phyloP scores from a whole-genome alignment of 2,888 invertebrate genomes.

The Drosophila flavopinicola region DNA sequence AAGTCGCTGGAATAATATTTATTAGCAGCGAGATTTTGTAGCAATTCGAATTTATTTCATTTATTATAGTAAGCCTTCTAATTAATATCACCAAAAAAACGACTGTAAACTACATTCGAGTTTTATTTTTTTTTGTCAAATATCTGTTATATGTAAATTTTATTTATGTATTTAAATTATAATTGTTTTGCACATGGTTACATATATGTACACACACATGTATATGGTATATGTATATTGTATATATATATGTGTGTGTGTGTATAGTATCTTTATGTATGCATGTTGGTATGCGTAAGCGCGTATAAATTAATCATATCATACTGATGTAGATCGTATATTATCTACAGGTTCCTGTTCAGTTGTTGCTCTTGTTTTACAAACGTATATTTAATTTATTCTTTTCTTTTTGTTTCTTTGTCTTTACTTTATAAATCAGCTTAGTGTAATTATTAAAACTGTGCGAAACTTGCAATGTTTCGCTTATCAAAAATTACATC shows the following conservation, averaged over 20 bases:
- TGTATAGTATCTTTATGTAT: conserved; percentile 48
- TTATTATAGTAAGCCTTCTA: not conserved
- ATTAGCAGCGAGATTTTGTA: no score
- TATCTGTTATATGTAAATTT: conserved; percentile 59
- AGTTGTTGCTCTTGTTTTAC: conserved; percentile 59
- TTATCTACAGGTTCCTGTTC: conserved; percentile 72
- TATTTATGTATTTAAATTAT: conserved; percentile 54
- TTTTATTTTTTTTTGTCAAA: conserved; percentile 47
- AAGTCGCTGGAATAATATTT: no score
- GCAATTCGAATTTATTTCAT: no score
- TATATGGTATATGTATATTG: conserved; percentile 41
- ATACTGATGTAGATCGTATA: conserved; percentile 67
- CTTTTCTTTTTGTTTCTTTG: conserved; percentile 34
- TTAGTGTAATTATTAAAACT: conserved; percentile 64
- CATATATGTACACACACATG: conserved; percentile 53
- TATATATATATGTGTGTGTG: conserved; percentile 17
- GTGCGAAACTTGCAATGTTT: conserved; percentile 50
- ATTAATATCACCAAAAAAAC: not conserved
- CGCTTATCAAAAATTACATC: conserved; percentile 69
- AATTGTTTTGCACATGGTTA: conserved; percentile 44
- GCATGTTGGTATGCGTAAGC: conserved; percentile 69
- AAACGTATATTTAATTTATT: conserved; percentile 44
- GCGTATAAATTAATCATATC: conserved; percentile 69
- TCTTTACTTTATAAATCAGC: conserved; percentile 50
- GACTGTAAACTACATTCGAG: not conserved